phyloP scores from a whole-genome alignment of 2,797 vertebrate species.

The Ctenopoma kingsleyae region DNA sequence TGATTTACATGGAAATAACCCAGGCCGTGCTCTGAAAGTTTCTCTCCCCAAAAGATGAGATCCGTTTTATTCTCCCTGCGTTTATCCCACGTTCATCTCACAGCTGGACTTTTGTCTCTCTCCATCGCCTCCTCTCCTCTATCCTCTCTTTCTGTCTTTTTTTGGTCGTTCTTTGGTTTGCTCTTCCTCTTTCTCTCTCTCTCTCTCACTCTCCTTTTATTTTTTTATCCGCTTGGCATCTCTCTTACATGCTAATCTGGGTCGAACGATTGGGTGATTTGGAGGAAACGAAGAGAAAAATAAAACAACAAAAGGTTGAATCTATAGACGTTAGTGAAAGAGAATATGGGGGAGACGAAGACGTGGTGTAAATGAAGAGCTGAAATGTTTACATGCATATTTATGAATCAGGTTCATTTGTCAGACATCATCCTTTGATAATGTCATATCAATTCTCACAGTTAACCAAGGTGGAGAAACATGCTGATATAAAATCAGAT shows the following conservation, averaged over 20 bases:
- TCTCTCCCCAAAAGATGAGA: conserved; percentile 49
- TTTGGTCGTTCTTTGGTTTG: not conserved
- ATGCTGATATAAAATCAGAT: no score
- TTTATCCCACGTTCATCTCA: conserved; percentile 69
- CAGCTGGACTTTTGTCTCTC: conserved; percentile 80
- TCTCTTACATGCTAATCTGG: conserved; percentile 55
- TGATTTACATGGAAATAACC: conserved; percentile 74
- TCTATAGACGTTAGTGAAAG: conserved; percentile 24
- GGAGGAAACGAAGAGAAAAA: conserved; percentile 36
- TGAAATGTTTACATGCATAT: not conserved
- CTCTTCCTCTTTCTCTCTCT: conserved; percentile 8
- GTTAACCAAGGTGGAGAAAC: not conserved
- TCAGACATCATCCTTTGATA: not conserved
- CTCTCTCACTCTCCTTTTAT: not conserved
- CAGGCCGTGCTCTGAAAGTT: conserved; percentile 51
- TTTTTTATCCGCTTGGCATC: conserved; percentile 3
- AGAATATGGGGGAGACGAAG: not conserved
- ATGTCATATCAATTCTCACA: not conserved
- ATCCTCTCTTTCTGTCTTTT: conserved; percentile 33
- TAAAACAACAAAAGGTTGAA: conserved; percentile 20
- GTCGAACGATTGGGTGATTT: conserved; percentile 35
- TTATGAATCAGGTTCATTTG: not conserved
- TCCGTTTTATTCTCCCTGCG: conserved; percentile 71
- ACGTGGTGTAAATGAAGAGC: not conserved
- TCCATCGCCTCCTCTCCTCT: conserved; percentile 18